phyloP scores from a whole-genome alignment of 2,113 vertebrate species.

The Embiotoca jacksoni region DNA sequence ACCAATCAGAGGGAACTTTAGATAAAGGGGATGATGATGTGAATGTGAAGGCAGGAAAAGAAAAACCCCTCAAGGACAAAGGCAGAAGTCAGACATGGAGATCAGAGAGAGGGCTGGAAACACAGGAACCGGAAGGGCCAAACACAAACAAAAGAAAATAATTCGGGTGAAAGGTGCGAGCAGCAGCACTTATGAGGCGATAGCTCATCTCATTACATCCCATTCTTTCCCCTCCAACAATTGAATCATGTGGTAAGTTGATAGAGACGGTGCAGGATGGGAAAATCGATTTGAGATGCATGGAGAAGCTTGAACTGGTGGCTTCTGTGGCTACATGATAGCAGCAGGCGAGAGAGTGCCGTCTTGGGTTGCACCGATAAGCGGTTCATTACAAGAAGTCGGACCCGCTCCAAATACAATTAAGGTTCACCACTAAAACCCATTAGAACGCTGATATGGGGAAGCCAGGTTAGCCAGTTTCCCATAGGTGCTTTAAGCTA shows the following conservation, averaged over 20 bases:
- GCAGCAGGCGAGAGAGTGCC: conserved; percentile 39
- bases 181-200: conserved; percentile 67
- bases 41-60: conserved; percentile 23
- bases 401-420: conserved; percentile 66
- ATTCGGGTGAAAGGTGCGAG: conserved; percentile 53
- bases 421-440: conserved; percentile 69
- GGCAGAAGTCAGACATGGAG: neutral
- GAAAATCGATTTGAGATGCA: conserved; percentile 68
- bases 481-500: conserved; percentile 25
- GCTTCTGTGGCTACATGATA: conserved; percentile 74
- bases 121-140: neutral
- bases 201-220: conserved; percentile 68
- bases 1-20: conserved; percentile 23
- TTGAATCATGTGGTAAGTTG: conserved; percentile 76
- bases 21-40: conserved; percentile 8
- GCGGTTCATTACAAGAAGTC: conserved; percentile 73
- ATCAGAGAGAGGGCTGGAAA: neutral
- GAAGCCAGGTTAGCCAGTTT: conserved; percentile 28
- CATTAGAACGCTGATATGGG: conserved; percentile 53
- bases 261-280: conserved; percentile 48
- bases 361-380: conserved; percentile 74
- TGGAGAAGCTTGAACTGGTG: conserved; percentile 44
- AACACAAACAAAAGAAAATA: conserved; percentile 27
- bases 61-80: conserved; percentile 6
- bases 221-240: conserved; percentile 41